Evolutionary conservation across 2,797 vertebrate genomes (phyloP).

Genomic region (Odontamblyopus rebecca): DNA sequence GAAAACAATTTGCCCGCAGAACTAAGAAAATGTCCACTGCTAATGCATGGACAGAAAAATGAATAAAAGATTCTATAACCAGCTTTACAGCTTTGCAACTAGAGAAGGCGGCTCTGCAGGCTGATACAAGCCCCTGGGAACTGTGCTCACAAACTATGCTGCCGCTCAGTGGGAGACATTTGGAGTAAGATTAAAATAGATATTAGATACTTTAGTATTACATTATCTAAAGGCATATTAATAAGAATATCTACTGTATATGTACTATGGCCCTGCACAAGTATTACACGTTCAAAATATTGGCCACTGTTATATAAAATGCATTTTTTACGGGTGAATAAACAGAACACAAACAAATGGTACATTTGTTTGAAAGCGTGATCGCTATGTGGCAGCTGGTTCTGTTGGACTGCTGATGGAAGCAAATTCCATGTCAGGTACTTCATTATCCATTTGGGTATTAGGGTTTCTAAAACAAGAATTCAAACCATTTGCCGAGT

Average conservation of each 20-base stretch:
- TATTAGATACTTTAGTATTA: neutral
- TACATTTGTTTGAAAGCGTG: conserved; percentile 49
- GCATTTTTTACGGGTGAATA: conserved; percentile 40
- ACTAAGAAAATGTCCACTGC: neutral
- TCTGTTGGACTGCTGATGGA: conserved; percentile 55
- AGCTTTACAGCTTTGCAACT: neutral
- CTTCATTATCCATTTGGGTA: conserved; percentile 62
- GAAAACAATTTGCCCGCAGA: neutral
- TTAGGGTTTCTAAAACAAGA: conserved; percentile 63
- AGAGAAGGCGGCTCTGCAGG: neutral
- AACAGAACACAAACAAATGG: conserved; percentile 59
- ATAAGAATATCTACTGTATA: neutral
- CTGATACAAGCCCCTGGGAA: neutral
- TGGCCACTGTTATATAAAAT: conserved; percentile 11
- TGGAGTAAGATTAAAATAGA: neutral
- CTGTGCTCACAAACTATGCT: neutral
- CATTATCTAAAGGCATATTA: neutral
- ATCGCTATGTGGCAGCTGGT: conserved; percentile 49
- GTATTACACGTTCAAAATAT: neutral
- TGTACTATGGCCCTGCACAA: neutral
- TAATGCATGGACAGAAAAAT: neutral
- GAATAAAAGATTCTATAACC: conserved; percentile 7
- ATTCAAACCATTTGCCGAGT: conserved; percentile 38
- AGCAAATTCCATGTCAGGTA: conserved; percentile 68
- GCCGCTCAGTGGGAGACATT: neutral